Evolutionary conservation across 2,797 vertebrate genomes (phyloP).

Genomic region (Champsocephalus esox): DNA sequence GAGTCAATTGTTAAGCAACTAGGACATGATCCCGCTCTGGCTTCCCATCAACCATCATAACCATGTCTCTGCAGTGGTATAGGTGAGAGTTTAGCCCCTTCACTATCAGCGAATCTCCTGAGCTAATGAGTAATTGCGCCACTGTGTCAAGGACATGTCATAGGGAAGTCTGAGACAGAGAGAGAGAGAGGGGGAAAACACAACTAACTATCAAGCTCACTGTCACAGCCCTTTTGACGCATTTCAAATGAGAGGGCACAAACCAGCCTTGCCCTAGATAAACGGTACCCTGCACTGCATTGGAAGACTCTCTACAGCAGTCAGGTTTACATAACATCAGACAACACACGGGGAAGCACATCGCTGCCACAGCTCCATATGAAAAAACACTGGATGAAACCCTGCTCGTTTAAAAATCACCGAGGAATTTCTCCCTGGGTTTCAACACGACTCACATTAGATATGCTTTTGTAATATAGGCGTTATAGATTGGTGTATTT

Average conservation of each 20-base stretch:
- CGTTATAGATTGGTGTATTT: not conserved
- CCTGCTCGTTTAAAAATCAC: slow-evolving; percentile 7
- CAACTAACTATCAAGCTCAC: slow-evolving; percentile 44
- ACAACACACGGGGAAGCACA: slow-evolving; percentile 42
- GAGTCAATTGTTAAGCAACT: not conserved
- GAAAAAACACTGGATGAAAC: slow-evolving; percentile 21
- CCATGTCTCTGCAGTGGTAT: not conserved
- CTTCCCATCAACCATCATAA: slow-evolving; percentile 8
- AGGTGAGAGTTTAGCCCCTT: slow-evolving; percentile 14
- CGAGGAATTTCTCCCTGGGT: not conserved
- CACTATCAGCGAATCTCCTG: slow-evolving; percentile 9
- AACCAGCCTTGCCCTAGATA: slow-evolving; percentile 70
- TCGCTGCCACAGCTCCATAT: slow-evolving; percentile 34
- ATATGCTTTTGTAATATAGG: slow-evolving; percentile 4
- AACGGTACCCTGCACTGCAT: slow-evolving; percentile 52
- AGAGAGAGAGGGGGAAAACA: not conserved
- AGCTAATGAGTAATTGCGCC: slow-evolving; percentile 38
- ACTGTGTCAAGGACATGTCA: slow-evolving; percentile 43
- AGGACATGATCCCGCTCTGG: slow-evolving; percentile 8
- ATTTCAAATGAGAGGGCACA: slow-evolving; percentile 62
- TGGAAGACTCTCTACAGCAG: slow-evolving; percentile 58
- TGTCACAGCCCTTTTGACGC: slow-evolving; percentile 59
- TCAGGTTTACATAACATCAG: slow-evolving; percentile 65
- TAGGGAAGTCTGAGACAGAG: slow-evolving; percentile 10
- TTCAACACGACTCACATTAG: slow-evolving; percentile 14